A percentile compares a stretch with the other conserved stretches of the same genome.
These are phyloP conservation scores for Calonectris borealis DNA, from an alignment of 2,113 vertebrate genomes.

Conservation along the genomic window DNA sequence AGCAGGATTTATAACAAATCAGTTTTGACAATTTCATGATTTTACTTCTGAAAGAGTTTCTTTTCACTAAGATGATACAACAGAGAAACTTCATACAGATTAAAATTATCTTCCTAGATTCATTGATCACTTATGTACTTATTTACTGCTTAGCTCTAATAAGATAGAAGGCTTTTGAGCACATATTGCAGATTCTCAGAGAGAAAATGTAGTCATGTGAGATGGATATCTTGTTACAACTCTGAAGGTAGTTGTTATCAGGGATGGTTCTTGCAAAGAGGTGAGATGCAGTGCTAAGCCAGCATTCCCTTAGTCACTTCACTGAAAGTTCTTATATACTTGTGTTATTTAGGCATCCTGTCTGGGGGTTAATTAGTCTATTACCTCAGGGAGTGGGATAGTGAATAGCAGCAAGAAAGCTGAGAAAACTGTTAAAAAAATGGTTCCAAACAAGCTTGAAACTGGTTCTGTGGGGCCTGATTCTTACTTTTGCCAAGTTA, in stretches of 20 bases:
- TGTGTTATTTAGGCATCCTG: background rate
- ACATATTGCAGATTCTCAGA: background rate
- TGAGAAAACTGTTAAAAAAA: background rate
- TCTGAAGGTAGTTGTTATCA: background rate
- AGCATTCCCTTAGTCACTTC: background rate
- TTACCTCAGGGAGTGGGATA: background rate
- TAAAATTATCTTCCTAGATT: background rate
- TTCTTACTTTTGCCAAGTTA: background rate
- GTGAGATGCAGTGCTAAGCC: background rate
- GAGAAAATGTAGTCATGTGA: background rate
- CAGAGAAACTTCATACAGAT: background rate
- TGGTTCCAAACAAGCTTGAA: background rate
- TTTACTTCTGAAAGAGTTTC: background rate
- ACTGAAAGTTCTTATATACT: fast-evolving
- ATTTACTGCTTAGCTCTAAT: background rate
- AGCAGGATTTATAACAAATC: background rate
- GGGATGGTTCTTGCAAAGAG: background rate
- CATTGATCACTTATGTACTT: background rate
- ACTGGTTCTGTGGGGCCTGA: fast-evolving
- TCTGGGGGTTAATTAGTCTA: background rate
- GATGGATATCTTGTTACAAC: background rate
- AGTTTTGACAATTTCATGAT: background rate
- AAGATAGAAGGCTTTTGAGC: background rate
- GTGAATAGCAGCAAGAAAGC: background rate
- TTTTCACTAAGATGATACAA: background rate